These are phyloP conservation scores for Drosophila mayaguana DNA, from an alignment of 2,888 invertebrate genomes.

Conservation along the genomic window DNA sequence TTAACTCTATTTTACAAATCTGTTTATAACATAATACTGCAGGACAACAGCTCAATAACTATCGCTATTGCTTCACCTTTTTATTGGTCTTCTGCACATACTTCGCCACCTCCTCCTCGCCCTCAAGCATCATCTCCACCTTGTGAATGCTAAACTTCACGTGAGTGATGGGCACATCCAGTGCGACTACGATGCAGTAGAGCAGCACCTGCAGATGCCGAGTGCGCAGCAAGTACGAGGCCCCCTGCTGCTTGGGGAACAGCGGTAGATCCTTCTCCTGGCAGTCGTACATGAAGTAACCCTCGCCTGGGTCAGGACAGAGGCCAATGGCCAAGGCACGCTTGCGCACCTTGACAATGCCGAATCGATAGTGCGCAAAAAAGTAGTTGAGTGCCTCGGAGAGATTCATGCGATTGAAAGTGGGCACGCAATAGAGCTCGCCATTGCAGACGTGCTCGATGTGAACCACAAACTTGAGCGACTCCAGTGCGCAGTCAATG, in stretches of 20 bases:
- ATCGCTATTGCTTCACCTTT: background rate
- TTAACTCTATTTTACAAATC: conserved; percentile 10
- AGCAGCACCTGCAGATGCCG: conserved; percentile 87
- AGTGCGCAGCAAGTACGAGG: conserved; percentile 88
- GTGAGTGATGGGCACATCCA: conserved; percentile 87
- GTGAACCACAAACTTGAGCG: conserved; percentile 87
- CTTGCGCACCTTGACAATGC: conserved; percentile 86
- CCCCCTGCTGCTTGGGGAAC: conserved; percentile 87
- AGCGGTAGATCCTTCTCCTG: conserved; percentile 88
- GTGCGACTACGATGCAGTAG: conserved; percentile 88
- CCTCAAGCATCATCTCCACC: conserved; percentile 72
- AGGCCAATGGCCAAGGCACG: conserved; percentile 87
- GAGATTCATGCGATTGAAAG: conserved; percentile 87
- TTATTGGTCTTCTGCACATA: conserved; percentile 33
- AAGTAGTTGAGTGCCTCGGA: conserved; percentile 88
- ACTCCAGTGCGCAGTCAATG: conserved; percentile 86
- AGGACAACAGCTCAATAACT: background rate
- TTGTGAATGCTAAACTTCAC: conserved; percentile 86
- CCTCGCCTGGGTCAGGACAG: conserved; percentile 81
- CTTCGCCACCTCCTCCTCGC: conserved; percentile 50
- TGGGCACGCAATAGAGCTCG: conserved; percentile 86
- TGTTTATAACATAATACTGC: background rate
- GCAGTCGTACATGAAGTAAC: conserved; percentile 90
- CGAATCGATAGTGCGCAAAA: conserved; percentile 86
- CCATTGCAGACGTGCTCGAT: conserved; percentile 87